These are phyloP conservation scores for Trichogramma pretiosum DNA, from an alignment of 1,140 invertebrate genomes.

Conservation along the genomic window DNA sequence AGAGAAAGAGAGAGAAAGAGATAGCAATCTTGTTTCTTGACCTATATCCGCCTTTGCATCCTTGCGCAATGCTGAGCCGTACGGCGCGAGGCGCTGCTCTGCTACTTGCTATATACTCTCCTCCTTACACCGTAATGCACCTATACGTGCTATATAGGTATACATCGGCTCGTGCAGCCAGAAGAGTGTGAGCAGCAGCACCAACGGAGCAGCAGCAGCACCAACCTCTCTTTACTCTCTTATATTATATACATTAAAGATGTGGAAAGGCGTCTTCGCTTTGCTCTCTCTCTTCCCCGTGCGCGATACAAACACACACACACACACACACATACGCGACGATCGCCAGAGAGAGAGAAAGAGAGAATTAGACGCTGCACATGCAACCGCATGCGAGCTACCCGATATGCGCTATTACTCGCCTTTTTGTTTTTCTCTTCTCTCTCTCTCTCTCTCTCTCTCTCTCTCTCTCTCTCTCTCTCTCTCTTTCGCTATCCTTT, in stretches of 20 bases:
- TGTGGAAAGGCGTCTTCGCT: no score
- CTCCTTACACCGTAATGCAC: constrained; percentile 28
- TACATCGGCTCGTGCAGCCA: neutral
- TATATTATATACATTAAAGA: neutral
- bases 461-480: constrained; percentile 11
- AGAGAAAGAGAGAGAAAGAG: constrained; percentile 17
- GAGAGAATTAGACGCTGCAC: no score
- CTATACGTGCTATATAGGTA: neutral
- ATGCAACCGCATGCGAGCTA: no score
- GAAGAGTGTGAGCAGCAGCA: constrained; percentile 12
- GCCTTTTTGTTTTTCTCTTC: neutral
- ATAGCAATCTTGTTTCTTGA: constrained; percentile 42
- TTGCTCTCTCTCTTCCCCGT: no score
- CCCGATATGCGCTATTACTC: no score
- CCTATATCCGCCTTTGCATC: constrained; percentile 39
- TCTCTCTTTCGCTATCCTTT: neutral
- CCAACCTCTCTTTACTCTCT: neutral
- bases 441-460: neutral
- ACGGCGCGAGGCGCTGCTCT: neutral
- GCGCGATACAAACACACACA: no score
- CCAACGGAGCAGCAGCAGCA: neutral
- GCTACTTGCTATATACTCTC: no score
- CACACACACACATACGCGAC: no score
- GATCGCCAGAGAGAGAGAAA: no score
- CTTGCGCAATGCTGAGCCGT: constrained; percentile 29